These are phyloP conservation scores for Junco hyemalis DNA, from an alignment of 2,113 vertebrate species.

Conservation along the genomic window DNA sequence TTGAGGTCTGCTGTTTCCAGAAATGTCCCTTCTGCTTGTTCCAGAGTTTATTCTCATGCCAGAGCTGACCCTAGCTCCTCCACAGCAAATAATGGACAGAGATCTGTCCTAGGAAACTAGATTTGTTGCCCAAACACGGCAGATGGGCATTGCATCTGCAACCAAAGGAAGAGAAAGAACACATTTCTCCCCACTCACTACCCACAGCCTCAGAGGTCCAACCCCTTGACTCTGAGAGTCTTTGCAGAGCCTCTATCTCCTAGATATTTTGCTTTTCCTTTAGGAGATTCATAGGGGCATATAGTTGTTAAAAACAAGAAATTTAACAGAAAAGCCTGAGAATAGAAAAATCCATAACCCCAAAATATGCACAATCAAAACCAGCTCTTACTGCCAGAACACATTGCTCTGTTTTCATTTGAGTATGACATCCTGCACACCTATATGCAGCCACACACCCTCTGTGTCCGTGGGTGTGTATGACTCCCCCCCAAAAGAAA, in stretches of 20 bases:
- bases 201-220: neutral
- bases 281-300: neutral
- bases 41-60: neutral
- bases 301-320: neutral
- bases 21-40: neutral
- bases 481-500: neutral
- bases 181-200: neutral
- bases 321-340: neutral
- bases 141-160: neutral
- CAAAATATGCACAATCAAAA: neutral
- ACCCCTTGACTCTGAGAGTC: rapidly evolving
- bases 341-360: neutral
- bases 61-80: neutral
- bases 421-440: neutral
- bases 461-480: rapidly evolving
- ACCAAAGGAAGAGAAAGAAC: neutral
- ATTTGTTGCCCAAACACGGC: neutral
- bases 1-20: neutral
- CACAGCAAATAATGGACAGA: neutral
- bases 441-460: rapidly evolving
- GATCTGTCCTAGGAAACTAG: neutral
- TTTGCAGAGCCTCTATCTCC: neutral
- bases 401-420: neutral
- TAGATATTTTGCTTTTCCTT: rapidly evolving
- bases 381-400: neutral